Conservation (phyloP, 2,797 vertebrate species). For the Ctenopoma multispine region DNA sequence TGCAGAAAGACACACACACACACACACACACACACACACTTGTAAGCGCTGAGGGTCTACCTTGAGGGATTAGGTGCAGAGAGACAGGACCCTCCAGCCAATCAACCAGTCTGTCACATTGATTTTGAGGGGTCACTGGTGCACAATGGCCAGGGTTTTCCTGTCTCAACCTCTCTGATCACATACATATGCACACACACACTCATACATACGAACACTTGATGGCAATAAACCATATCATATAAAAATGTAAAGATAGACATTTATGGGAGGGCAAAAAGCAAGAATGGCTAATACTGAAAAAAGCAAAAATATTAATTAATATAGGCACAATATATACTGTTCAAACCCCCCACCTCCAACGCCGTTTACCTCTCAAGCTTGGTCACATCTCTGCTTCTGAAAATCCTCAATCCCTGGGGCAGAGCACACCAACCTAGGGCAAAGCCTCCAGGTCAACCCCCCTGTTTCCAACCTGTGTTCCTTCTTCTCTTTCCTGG, state of each 20-base stretch:
- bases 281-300: slow-evolving; percentile 24
- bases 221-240: slow-evolving; percentile 45
- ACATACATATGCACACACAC: slow-evolving; percentile 61
- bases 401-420: slow-evolving; percentile 75
- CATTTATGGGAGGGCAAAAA: neutral
- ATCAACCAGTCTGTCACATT: slow-evolving; percentile 86
- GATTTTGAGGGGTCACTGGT: slow-evolving; percentile 85
- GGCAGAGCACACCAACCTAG: slow-evolving; percentile 67
- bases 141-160: slow-evolving; percentile 87
- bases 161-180: slow-evolving; percentile 82
- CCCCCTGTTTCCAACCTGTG: slow-evolving; percentile 29
- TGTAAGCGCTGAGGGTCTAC: slow-evolving; percentile 73
- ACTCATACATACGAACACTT: slow-evolving; percentile 37
- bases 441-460: slow-evolving; percentile 69
- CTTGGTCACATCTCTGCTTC: slow-evolving; percentile 70
- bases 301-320: slow-evolving; percentile 5
- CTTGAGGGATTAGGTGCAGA: slow-evolving; percentile 88
- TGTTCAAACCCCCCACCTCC: slow-evolving; percentile 26
- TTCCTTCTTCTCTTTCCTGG: slow-evolving; percentile 74
- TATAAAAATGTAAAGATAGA: slow-evolving; percentile 18
- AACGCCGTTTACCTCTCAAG: slow-evolving; percentile 44
- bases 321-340: neutral
- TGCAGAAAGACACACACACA: slow-evolving; percentile 78
- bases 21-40: slow-evolving; percentile 40
- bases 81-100: slow-evolving; percentile 87